Conservation (phyloP, 2,888 invertebrate species). For the Dicyrtoma fusca region DNA sequence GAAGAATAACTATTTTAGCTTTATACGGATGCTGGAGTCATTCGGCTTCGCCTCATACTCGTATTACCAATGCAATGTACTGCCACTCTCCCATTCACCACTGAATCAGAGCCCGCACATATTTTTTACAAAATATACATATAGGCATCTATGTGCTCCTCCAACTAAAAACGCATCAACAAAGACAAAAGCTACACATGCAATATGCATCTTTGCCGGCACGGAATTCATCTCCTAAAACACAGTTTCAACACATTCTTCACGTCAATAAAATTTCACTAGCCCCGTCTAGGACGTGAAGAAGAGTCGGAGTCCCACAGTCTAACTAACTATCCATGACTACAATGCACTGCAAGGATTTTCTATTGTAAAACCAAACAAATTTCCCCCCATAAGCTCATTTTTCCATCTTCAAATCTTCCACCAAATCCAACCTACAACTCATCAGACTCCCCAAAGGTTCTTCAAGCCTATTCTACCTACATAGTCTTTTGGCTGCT, state of each 20-base stretch:
- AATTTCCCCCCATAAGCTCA: not conserved
- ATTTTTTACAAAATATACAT: not conserved
- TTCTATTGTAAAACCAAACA: not conserved
- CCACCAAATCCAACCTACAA: conserved; percentile 13
- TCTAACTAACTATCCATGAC: conserved; percentile 8
- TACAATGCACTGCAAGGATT: conserved; percentile 1
- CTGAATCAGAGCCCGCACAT: no score
- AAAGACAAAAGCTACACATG: not conserved
- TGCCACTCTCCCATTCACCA: no score
- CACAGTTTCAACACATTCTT: conserved; percentile 49
- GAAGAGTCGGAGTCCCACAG: not conserved
- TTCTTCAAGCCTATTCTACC: conserved; percentile 7
- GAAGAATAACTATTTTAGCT: no score
- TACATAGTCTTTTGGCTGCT: not conserved
- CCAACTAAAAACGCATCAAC: not conserved
- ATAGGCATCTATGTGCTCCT: not conserved
- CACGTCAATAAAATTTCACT: conserved; percentile 52
- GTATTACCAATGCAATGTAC: no score
- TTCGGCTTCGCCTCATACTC: no score
- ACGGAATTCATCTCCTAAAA: conserved; percentile 33
- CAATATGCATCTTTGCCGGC: conserved; percentile 8
- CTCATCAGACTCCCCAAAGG: conserved; percentile 4
- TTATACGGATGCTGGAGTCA: no score
- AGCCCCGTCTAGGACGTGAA: conserved; percentile 17
- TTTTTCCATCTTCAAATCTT: not conserved